Evolutionary conservation across 2,888 invertebrate species (phyloP).

Genomic region (Cryptophagus acutangulus): DNA sequence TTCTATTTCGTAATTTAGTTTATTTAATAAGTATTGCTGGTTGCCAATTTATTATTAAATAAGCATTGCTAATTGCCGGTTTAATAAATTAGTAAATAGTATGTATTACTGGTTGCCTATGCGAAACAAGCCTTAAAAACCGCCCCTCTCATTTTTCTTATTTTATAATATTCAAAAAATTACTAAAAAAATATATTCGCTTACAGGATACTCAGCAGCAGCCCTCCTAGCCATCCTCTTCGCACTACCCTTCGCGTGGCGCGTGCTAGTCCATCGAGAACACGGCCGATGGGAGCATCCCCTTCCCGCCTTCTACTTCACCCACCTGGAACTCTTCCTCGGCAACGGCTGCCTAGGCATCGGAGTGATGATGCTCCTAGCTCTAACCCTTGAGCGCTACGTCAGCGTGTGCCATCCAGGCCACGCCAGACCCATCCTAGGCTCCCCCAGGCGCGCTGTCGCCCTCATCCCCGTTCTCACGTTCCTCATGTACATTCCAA

Average conservation of each 20-base stretch:
- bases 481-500: conserved; percentile 65
- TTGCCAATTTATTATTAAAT: too few species aligned
- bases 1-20: too few species aligned
- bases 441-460: conserved; percentile 61
- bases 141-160: too few species aligned
- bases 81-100: too few species aligned
- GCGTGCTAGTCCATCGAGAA: conserved; percentile 62
- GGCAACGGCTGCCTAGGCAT: conserved; percentile 69
- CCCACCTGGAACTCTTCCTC: conserved; percentile 64
- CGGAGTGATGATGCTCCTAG: conserved; percentile 72
- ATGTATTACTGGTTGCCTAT: too few species aligned
- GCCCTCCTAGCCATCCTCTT: conserved; percentile 68
- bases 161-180: too few species aligned
- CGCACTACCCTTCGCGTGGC: conserved; percentile 63
- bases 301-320: conserved; percentile 63
- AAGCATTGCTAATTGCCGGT: too few species aligned
- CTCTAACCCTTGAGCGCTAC: conserved; percentile 68
- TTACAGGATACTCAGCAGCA: conserved; percentile 70
- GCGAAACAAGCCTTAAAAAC: too few species aligned
- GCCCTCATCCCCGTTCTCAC: conserved; percentile 61
- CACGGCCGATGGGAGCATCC: conserved; percentile 61
- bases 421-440: conserved; percentile 56
- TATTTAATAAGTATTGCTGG: too few species aligned
- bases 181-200: too few species aligned
- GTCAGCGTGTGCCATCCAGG: conserved; percentile 72